Evolutionary conservation across 2,888 invertebrate species (phyloP), one percentile per base, ranked within the genome.

Genomic region (Ochropacha duplaris): DNA sequence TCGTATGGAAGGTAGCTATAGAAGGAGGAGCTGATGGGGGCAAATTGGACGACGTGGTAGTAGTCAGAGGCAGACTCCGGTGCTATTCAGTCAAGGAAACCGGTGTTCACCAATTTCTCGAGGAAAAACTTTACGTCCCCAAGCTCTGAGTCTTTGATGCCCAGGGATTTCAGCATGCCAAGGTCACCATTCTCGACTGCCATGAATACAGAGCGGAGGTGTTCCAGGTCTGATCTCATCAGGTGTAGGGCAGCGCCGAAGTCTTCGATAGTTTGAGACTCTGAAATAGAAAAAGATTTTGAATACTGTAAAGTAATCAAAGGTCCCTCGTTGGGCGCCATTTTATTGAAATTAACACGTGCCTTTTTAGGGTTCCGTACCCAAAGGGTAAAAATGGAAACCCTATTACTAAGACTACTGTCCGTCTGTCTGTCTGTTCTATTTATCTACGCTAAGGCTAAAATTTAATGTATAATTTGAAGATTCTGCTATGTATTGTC

Each of bases 91-190:
- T 98, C 98, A 90, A 98, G 95, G 93, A 98, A 98, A 74, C 98
- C 98, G 70, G 98, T 98, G 90, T 98, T 98, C 61, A 98, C 98
- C 79, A 98, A 94, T 90, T 98, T 98, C 94, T 98, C 98, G 79
- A 98, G 94, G 94, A 98, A 98, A 93, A 98, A 98, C 86, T 98
- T 98, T 57, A 98, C 98, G 83, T 98, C 98, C 19, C 98, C 98
- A 66, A 98, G 94, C 84, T 98, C 98, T 0, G 98, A 98, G 87
- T 98, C 98, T 90, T 98, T 98, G 88, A 98, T 98, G 69, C 98
- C 98, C 64, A 98, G 94, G 12, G 98, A 97, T 83, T 98, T 98
- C 61, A 98, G 94, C 96, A 98, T 97, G 61, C 98, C 98, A 62
- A 98, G 94, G 86, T 98, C 98, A 14, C 98, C 98, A 84, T 98